Base-by-base conservation (phyloP, 1,140 invertebrate species). In the Danaus melanippus region DNA sequence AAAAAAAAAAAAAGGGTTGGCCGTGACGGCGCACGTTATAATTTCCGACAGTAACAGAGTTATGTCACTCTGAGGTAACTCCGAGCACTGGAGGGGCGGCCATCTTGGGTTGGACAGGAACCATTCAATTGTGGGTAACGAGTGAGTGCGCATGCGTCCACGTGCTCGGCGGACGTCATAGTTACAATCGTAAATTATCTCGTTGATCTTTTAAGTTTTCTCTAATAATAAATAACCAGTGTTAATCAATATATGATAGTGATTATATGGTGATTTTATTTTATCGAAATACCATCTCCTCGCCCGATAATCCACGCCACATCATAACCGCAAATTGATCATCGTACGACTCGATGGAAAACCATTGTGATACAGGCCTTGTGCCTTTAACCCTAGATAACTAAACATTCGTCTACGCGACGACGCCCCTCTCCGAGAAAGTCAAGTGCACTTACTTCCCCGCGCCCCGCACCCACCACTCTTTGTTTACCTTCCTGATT, bases 301-400 rank as follows among this genome's bases (percentile, higher is more conserved):
- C 41, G 41, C 41, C 41, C 41, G 41, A 42, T 10, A 42, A 42
- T 42, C 41, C 41, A 42, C 41, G 41, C 41, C 41, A 8, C 41
- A 10, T 42, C 10, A 10, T 42, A 42, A 42, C 10, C 41, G 41
- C n/a, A n/a, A n/a, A n/a, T n/a, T n/a, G n/a, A n/a, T n/a, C n/a
- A n/a, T n/a, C n/a, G n/a, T n/a, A n/a, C n/a, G n/a, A 42, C 10
- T 42, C 41, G 41, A 42, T 42, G 41, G 41, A 42, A 42, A 42
- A 10, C 41, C 41, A 42, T 42, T 42, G 8, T 42, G 41, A 42
- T 42, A 42, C 10, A 42, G 41, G 41, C 41, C 41, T 8, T 42
- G 41, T 42, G 41, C n/a, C n/a, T n/a, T n/a, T n/a, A n/a, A n/a
- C n/a, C n/a, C n/a, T n/a, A n/a, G n/a, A n/a, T n/a, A n/a, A n/a